Base-by-base conservation (phyloP, 2,797 vertebrate genomes). In the Clarias fuscus region DNA sequence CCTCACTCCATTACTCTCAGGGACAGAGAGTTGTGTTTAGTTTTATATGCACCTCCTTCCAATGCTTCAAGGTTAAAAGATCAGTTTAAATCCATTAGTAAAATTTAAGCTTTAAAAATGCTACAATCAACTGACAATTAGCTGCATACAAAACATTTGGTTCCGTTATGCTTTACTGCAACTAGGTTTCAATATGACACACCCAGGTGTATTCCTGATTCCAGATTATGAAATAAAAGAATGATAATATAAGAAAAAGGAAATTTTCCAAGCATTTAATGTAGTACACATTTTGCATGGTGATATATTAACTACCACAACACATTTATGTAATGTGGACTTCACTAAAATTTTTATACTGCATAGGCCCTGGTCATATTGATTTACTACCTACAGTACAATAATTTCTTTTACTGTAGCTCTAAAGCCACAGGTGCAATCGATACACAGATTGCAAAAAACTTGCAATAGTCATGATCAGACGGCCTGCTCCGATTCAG, bases 1-100 rank as follows among this genome's bases (percentile, higher is more conserved):
- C 11, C 67, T 84, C 64, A 37, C 80, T 62, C 61, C 62, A 27
- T 83, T 37, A 83, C 82, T 88, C 56, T 86, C 88, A 90, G 91
- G 89, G 91, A 92, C 87, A 88, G 84, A 27, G 86, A 84, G 61
- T 72, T 79, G 92, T 92, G 93, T 90, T 87, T 92, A 88, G 82
- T 91, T 93, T 91, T 90, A 90, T 84, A 93, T 86, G 87, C 84
- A 64, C 84, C 89, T 68, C 90, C 71, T 89, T 88, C 88, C 76
- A 7, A 70, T 86, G 33, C 33, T 80, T 92, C 91, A 93, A 92
- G 93, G 91, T 61, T 91, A 71, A 62, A 85, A 71, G 78, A 37
- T 40, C 43, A 37, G 8, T 33, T 82, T 40, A 67, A 37, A 81
- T 20, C 24, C 24, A 67, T 53, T 18, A 53, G n/a, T 20, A 18